These are phyloP conservation scores for Heterodera carotae DNA, from an alignment of 1,140 invertebrate genomes.

Conservation along the genomic window DNA sequence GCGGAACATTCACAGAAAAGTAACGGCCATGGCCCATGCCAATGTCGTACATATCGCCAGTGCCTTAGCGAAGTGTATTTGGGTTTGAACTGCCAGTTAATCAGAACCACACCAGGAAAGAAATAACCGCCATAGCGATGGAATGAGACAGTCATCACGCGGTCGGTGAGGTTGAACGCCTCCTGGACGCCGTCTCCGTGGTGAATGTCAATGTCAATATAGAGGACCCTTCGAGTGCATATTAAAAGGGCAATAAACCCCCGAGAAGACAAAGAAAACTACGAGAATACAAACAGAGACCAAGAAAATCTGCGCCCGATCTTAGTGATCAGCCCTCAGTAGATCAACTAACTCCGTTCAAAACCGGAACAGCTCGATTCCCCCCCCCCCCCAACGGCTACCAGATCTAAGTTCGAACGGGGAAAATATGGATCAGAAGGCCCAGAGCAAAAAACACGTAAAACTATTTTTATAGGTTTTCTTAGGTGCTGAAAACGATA, in stretches of 20 bases:
- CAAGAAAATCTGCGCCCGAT: too few species aligned
- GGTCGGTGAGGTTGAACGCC: conserved; percentile 95
- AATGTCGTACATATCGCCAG: conserved; percentile 95
- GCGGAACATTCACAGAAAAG: conserved; percentile 93
- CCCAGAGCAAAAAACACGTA: too few species aligned
- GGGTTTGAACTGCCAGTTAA: not conserved
- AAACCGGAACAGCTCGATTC: too few species aligned
- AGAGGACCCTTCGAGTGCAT: conserved; percentile 84
- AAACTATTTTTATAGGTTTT: too few species aligned
- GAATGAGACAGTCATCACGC: conserved; percentile 99
- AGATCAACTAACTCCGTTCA: too few species aligned
- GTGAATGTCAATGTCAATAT: conserved; percentile 99
- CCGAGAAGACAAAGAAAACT: not conserved
- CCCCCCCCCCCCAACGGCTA: too few species aligned
- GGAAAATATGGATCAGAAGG: too few species aligned
- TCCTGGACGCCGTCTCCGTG: conserved; percentile 99
- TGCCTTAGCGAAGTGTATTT: conserved; percentile 83
- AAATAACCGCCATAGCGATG: conserved; percentile 98
- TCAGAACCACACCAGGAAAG: conserved; percentile 74
- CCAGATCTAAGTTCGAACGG: too few species aligned
- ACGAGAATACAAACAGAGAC: too few species aligned
- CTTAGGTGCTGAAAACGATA: too few species aligned
- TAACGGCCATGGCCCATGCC: conserved; percentile 80
- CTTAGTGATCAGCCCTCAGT: too few species aligned
- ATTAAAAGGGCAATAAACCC: conserved; percentile 11